Evolutionary conservation across 2,888 invertebrate species (phyloP).

Genomic region (Mythimna pallens): DNA sequence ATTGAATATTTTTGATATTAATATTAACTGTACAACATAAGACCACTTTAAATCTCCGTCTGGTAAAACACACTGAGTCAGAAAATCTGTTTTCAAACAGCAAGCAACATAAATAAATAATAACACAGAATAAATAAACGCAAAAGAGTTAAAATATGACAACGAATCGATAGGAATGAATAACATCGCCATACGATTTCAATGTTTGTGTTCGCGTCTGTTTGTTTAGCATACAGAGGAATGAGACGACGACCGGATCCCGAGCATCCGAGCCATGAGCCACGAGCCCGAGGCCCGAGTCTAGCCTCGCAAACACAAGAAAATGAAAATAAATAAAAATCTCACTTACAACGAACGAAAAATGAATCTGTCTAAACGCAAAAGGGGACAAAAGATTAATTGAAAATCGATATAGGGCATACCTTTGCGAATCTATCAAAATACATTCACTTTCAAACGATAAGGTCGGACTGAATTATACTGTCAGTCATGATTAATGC

Average conservation of each 20-base stretch:
- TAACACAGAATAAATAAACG: slow-evolving; percentile 55
- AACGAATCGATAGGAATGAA: slow-evolving; percentile 80
- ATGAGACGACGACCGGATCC: slow-evolving; percentile 74
- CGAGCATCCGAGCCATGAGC: slow-evolving; percentile 55
- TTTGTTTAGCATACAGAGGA: slow-evolving; percentile 81
- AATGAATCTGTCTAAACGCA: slow-evolving; percentile 82
- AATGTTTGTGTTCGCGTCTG: slow-evolving; percentile 81
- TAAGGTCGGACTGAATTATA: slow-evolving; percentile 83
- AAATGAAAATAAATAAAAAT: slow-evolving; percentile 78
- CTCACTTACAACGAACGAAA: slow-evolving; percentile 75
- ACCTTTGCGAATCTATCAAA: slow-evolving; percentile 87
- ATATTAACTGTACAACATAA: background rate
- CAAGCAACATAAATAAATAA: slow-evolving; percentile 40
- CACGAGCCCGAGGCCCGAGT: slow-evolving; percentile 33
- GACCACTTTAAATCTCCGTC: background rate
- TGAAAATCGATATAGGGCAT: slow-evolving; percentile 87
- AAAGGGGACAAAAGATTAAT: slow-evolving; percentile 88
- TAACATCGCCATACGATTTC: slow-evolving; percentile 80
- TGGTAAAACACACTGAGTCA: background rate
- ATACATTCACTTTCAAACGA: slow-evolving; percentile 85
- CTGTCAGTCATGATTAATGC: slow-evolving; percentile 87
- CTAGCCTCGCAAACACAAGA: slow-evolving; percentile 75
- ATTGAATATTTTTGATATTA: background rate
- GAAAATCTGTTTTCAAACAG: slow-evolving; percentile 26
- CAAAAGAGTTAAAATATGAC: slow-evolving; percentile 65